Evolutionary conservation across 2,888 invertebrate genomes (phyloP).

Genomic region (Thereva nobilitata): DNA sequence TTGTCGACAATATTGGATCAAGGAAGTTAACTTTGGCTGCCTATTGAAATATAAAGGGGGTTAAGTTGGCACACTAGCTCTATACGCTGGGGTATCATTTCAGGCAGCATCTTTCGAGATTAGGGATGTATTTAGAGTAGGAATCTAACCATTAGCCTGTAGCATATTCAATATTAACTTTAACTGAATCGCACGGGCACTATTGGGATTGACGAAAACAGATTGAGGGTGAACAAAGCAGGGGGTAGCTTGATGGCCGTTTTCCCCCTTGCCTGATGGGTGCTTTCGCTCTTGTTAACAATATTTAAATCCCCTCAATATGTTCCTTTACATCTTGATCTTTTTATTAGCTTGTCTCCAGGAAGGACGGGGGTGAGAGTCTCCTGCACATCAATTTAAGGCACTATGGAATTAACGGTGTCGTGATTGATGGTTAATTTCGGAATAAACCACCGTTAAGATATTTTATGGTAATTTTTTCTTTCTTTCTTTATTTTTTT

Average conservation of each 20-base stretch:
- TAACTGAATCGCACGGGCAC: too few relatives aligned
- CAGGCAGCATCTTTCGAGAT: too few relatives aligned
- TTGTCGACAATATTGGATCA: slow-evolving; percentile 29
- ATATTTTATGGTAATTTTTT: slow-evolving; percentile 26
- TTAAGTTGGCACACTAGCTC: too few relatives aligned
- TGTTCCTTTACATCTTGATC: slow-evolving; percentile 40
- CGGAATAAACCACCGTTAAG: slow-evolving; percentile 29
- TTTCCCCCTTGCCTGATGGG: too few relatives aligned
- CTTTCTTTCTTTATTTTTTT: not conserved
- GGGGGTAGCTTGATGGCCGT: too few relatives aligned
- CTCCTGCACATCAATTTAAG: slow-evolving; percentile 37
- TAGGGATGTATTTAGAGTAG: too few relatives aligned
- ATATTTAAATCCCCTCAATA: slow-evolving; percentile 38
- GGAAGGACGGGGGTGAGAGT: slow-evolving; percentile 27
- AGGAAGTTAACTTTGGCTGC: slow-evolving; percentile 20
- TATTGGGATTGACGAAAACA: too few relatives aligned
- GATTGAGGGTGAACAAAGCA: too few relatives aligned
- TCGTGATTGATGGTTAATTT: slow-evolving; percentile 39
- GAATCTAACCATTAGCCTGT: too few relatives aligned
- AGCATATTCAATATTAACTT: too few relatives aligned
- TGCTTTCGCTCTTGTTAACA: slow-evolving; percentile 30
- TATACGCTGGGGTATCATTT: too few relatives aligned
- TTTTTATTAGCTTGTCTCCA: slow-evolving; percentile 39
- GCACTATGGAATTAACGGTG: slow-evolving; percentile 35
- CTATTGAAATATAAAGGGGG: too few relatives aligned